Evolutionary conservation across 2,797 vertebrate species (phyloP).

Genomic region (Melanotaenia parkinsoni): DNA sequence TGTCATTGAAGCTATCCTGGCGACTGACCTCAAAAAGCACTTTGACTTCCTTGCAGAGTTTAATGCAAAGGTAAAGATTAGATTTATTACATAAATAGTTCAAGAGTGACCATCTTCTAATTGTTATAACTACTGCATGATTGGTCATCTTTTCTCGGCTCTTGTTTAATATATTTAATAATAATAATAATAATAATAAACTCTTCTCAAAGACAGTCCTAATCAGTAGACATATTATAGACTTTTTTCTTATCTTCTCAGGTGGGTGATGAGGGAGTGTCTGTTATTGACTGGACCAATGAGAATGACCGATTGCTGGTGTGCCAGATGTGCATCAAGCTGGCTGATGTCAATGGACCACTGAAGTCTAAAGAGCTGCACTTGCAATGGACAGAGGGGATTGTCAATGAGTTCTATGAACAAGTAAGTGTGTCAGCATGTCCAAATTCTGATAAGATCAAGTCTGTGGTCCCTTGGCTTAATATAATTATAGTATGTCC

Average conservation of each 20-base stretch:
- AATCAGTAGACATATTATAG: not conserved
- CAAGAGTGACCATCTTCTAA: not conserved
- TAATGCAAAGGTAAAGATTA: slow-evolving; percentile 91
- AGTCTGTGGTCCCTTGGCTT: too few relatives aligned
- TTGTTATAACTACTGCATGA: not conserved
- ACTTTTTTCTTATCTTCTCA: slow-evolving; percentile 55
- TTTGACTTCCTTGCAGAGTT: slow-evolving; percentile 98
- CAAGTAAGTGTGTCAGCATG: slow-evolving; percentile 60
- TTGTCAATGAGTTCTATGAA: slow-evolving; percentile 96
- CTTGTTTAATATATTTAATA: not conserved
- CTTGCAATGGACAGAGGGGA: slow-evolving; percentile 97
- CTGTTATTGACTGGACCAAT: slow-evolving; percentile 95
- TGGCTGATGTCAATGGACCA: slow-evolving; percentile 97
- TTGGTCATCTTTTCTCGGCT: not conserved
- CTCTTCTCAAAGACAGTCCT: not conserved
- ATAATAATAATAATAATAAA: not conserved
- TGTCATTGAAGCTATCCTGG: slow-evolving; percentile 97
- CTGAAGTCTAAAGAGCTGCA: slow-evolving; percentile 95
- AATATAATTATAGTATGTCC: too few relatives aligned
- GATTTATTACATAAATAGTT: not conserved
- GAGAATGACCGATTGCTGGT: slow-evolving; percentile 96
- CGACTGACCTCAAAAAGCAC: slow-evolving; percentile 98
- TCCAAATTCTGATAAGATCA: not conserved
- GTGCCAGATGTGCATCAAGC: slow-evolving; percentile 98
- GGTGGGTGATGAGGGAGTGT: slow-evolving; percentile 92